Conservation (phyloP, 1,140 invertebrate species). For the Brachionus plicatilis region DNA sequence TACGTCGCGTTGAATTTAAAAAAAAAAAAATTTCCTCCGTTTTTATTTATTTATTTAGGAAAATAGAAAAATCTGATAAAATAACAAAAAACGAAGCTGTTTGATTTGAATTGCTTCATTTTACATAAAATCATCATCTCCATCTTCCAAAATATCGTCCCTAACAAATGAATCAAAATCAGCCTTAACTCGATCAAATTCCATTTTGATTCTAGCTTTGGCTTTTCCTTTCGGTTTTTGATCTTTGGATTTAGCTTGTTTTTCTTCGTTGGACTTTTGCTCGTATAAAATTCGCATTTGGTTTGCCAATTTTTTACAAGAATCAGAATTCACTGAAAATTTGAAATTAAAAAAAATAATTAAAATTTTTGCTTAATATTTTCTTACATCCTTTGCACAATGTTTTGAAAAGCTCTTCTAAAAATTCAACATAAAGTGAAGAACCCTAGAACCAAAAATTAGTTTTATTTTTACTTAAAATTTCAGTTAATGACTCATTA, state of each 20-base stretch:
- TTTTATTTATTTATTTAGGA: not conserved
- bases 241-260: conserved; percentile 8
- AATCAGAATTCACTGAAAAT: not conserved
- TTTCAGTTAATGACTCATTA: not conserved
- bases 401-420: conserved; percentile 28
- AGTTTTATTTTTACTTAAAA: not conserved
- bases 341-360: not conserved
- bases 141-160: conserved; percentile 3
- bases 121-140: conserved; percentile 39
- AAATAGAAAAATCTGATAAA: not conserved
- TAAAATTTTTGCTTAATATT: not conserved
- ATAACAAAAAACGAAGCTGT: not conserved
- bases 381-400: conserved; percentile 20
- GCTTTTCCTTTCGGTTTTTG: conserved; percentile 18
- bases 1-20: not conserved
- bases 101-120: not conserved
- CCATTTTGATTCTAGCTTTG: conserved; percentile 21
- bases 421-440: not conserved
- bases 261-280: conserved; percentile 10
- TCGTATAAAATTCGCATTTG: not conserved
- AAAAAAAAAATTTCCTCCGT: not conserved
- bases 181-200: conserved; percentile 4
- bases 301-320: conserved; percentile 12
- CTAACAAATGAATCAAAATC: conserved; percentile 27
- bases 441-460: not conserved